phyloP scores from a whole-genome alignment of 2,888 invertebrate species.

The Caradrina kadenii region DNA sequence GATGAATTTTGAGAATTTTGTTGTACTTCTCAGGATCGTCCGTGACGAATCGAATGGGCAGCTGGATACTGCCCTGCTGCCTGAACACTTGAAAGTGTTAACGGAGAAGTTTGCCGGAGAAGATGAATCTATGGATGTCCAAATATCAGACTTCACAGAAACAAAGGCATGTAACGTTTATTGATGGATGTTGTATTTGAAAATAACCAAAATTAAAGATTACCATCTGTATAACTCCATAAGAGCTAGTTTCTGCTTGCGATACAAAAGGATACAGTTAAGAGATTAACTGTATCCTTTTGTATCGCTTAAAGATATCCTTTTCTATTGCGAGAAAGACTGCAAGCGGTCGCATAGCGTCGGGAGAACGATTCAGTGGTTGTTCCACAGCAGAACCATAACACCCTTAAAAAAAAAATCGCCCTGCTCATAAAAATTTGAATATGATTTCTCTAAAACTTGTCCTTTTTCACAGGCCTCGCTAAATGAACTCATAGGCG shows the following conservation, averaged over 20 bases:
- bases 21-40: conserved; percentile 75
- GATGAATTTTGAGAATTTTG: background rate
- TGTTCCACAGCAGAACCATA: too few species aligned
- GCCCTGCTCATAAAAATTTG: too few species aligned
- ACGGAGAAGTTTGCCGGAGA: conserved; percentile 79
- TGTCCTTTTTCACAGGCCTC: conserved; percentile 71
- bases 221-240: too few species aligned
- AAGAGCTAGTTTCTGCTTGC: background rate
- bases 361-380: too few species aligned
- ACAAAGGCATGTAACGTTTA: conserved; percentile 72
- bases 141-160: conserved; percentile 81
- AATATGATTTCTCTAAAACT: background rate
- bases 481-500: conserved; percentile 80
- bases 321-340: too few species aligned
- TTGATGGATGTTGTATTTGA: too few species aligned
- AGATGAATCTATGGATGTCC: conserved; percentile 74
- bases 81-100: conserved; percentile 79
- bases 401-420: too few species aligned
- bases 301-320: too few species aligned
- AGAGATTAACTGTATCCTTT: too few species aligned
- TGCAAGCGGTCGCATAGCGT: too few species aligned
- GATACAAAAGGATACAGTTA: too few species aligned
- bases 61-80: conserved; percentile 79
- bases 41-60: conserved; percentile 74
- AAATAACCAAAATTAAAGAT: too few species aligned